Evolutionary conservation across 2,888 invertebrate species (phyloP), one percentile per base, ranked within the genome.

Genomic region (Agrotis segetum): DNA sequence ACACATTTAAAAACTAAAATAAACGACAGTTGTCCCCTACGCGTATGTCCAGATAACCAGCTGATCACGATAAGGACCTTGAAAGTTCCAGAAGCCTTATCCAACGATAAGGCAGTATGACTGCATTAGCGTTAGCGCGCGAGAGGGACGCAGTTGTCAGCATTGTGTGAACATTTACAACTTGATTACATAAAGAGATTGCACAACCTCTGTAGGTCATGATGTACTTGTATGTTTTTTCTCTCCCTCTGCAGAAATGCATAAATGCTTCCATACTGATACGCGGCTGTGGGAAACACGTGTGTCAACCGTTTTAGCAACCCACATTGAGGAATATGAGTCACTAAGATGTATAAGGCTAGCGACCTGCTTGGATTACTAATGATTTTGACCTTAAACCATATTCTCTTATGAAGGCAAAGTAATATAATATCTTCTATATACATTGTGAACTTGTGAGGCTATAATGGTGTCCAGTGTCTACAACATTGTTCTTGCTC

Each of bases 151-250:
- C 72, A 77, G 69, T 78, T 85, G 82, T 76, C 84, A 71, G 74
- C 65, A 82, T 86, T 85, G 85, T 91, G 87, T 84, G 88, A 87
- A 86, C 83, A 76, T 86, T 84, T 82, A 85, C 88, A 87, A 84
- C 81, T 75, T 69, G 65, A 83, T 90, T 90, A 85, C 88, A 85
- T 85, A 88, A 88, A 79, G 58, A 72, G 74, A 72, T 87, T 85
- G 82, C 83, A 83, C 87, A 87, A 88, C 80, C 76, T 69, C 77
- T 75, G 79, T 83, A 82, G 84, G 81, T 88, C 85, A 85, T 79
- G 77, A 81, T 83, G 83, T 80, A 79, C 84, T 79, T 77, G 40
- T 65, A 62, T 49, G 44, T 63, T 67, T 74, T 73, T 79, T 71
- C 29, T 71, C 56, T 74, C 53, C 63, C 58, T 77, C 40, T 40